Conservation (phyloP, 2,113 vertebrate species). For the Girardinichthys multiradiatus region DNA sequence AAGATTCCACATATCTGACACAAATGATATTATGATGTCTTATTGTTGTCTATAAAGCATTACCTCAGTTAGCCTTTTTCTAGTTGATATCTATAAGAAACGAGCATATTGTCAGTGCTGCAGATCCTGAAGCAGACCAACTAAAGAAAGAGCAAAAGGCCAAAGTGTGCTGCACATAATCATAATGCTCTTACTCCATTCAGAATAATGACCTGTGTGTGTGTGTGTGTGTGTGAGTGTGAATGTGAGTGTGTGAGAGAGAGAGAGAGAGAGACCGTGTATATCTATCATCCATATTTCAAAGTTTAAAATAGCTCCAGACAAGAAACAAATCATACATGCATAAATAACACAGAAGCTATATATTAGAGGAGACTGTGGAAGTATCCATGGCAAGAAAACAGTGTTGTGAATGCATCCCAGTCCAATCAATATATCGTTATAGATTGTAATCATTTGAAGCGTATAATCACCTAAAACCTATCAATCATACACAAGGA, state of each 20-base stretch:
- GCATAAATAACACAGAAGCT: slow-evolving; percentile 55
- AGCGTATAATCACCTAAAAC: slow-evolving; percentile 83
- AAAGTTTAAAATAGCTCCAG: slow-evolving; percentile 55
- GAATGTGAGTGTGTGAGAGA: background rate
- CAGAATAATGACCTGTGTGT: background rate
- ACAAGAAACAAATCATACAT: slow-evolving; percentile 23
- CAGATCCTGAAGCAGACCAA: background rate
- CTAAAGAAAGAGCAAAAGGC: background rate
- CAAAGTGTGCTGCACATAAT: background rate
- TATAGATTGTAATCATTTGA: slow-evolving; percentile 85
- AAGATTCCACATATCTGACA: no score
- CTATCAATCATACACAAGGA: slow-evolving; percentile 84
- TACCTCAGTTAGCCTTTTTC: background rate
- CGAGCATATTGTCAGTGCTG: background rate
- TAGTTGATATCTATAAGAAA: background rate
- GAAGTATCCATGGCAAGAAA: slow-evolving; percentile 62
- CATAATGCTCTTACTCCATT: background rate
- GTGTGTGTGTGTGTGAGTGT: background rate
- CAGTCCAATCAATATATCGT: slow-evolving; percentile 81
- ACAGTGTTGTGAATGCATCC: slow-evolving; percentile 57
- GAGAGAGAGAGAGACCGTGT: slow-evolving; percentile 4
- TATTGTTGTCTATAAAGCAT: background rate
- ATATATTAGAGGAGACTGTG: slow-evolving; percentile 43
- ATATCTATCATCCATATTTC: slow-evolving; percentile 19
- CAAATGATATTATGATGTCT: background rate